Evolutionary conservation across 2,113 vertebrate species (phyloP), one percentile per base, ranked within the genome.

Genomic region (Pteruthius melanotis): DNA sequence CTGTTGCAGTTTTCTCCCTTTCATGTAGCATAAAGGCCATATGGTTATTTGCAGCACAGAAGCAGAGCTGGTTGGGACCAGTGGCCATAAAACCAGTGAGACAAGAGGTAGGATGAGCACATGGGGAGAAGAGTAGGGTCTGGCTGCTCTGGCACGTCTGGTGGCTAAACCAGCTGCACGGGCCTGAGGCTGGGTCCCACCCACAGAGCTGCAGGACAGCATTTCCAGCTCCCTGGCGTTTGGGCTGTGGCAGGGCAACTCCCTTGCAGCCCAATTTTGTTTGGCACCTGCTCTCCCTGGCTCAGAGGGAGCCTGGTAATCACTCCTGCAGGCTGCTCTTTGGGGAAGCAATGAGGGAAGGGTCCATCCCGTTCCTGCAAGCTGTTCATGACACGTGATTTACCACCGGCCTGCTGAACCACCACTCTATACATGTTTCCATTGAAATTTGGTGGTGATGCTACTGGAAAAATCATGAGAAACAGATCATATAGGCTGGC

Each of bases 371-470:
- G 31, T 14, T 22, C 59, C 47, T 57, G 37, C 42, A 37, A 61
- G 35, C 31, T 52, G 15, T 17, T 65, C 1, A 0, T 9, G 39
- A 33, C 3, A 23, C 0, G 0, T 27, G 28, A 26, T 28, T 63
- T 49, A 31, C n/a, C 35, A 10, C 40, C 6, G n/a, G 49, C 23
- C 50, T 65, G 64, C 40, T 69, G 50, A 65, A 33, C 53, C 45
- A 13, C 15, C 7, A 11, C 33, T 47, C 53, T 47, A 0, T 4
- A 8, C 49, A 11, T 9, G 24, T 24, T 76, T 72, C 70, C 39
- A 10, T 1, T n/a, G 64, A n/a, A 72, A 54, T 45, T 28, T 71
- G 30, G 8, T 56, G 42, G 22, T 33, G 60, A 12, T 10, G 8
- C 23, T 52, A 12, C 8, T 11, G 8, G 30, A 23, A 30, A 83